A percentile compares a stretch with the other conserved stretches of the same genome.
Conservation (phyloP, 1,140 invertebrate genomes). For the Andricus grossulariae region DNA sequence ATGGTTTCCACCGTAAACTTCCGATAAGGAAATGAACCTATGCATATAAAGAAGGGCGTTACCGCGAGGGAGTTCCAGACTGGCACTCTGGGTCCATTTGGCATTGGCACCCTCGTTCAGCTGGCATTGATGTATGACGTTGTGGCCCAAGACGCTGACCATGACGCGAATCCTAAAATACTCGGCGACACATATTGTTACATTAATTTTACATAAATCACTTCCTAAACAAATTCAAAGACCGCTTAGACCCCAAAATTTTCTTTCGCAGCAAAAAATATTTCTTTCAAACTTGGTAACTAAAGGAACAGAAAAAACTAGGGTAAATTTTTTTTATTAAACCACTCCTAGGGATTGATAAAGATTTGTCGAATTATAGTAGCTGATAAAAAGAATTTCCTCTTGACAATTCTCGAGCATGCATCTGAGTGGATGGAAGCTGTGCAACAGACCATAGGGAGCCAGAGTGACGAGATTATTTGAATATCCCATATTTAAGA, state of each 20-base stretch:
- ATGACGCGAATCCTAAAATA: slow-evolving; percentile 14
- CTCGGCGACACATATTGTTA: slow-evolving; percentile 8
- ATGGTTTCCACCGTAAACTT: slow-evolving; percentile 53
- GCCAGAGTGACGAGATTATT: slow-evolving; percentile 62
- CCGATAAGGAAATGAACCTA: slow-evolving; percentile 73
- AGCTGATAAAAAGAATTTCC: not conserved
- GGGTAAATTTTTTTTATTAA: no score
- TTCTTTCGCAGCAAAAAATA: not conserved
- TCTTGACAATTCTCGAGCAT: slow-evolving; percentile 18
- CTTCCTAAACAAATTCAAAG: not conserved
- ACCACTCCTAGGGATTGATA: not conserved
- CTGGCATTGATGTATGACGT: slow-evolving; percentile 68
- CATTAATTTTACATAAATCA: slow-evolving; percentile 24
- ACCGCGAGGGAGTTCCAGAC: slow-evolving; percentile 55
- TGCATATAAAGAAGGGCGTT: slow-evolving; percentile 71
- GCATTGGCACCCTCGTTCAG: slow-evolving; percentile 52
- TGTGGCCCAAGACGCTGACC: slow-evolving; percentile 53
- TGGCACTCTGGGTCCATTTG: slow-evolving; percentile 63
- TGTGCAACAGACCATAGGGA: slow-evolving; percentile 40
- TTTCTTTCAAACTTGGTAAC: no score
- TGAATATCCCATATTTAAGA: slow-evolving; percentile 75
- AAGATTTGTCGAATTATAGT: not conserved
- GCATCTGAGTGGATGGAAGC: slow-evolving; percentile 35
- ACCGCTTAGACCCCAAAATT: no score
- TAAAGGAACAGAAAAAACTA: no score